Conservation (phyloP, 1,140 invertebrate species). For the Drosophila ogumai region DNA sequence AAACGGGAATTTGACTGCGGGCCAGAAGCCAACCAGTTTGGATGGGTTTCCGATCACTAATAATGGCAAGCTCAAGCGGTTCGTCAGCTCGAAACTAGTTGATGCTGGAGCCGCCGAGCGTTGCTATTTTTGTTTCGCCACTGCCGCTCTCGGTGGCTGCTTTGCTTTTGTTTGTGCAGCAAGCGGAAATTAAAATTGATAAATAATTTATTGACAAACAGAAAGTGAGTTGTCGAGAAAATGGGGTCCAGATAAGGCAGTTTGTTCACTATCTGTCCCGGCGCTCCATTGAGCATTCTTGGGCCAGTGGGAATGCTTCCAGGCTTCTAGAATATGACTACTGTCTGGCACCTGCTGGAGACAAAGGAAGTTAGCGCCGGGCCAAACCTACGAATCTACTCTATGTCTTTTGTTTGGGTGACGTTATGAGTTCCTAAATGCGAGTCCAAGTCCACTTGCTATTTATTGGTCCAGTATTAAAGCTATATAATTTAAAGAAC, state of each 20-base stretch:
- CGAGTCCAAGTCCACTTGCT: neutral
- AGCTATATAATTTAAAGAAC: conserved; percentile 5
- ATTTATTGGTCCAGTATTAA: neutral
- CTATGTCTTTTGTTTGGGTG: conserved; percentile 1
- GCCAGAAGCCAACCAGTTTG: conserved; percentile 37
- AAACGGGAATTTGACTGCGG: conserved; percentile 28
- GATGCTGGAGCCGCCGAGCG: conserved; percentile 5
- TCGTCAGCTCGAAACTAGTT: conserved; percentile 32
- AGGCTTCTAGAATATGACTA: no score
- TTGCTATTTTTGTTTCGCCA: conserved; percentile 49
- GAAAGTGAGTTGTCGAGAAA: conserved; percentile 7
- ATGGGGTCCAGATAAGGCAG: conserved; percentile 3
- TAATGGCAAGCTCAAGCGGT: conserved; percentile 12
- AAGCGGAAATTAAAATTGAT: conserved; percentile 71
- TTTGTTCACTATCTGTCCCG: conserved; percentile 3
- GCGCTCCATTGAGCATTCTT: neutral
- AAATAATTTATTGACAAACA: conserved; percentile 65
- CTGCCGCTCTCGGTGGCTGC: conserved; percentile 33
- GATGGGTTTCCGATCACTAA: conserved; percentile 36
- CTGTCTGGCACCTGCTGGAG: neutral
- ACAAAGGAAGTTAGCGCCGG: no score
- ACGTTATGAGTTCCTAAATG: conserved; percentile 13
- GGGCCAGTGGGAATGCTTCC: no score
- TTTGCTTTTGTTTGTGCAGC: conserved; percentile 24
- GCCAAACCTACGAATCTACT: neutral